Evolutionary conservation across 2,888 invertebrate species (phyloP).

Genomic region (Galeruca laticollis): DNA sequence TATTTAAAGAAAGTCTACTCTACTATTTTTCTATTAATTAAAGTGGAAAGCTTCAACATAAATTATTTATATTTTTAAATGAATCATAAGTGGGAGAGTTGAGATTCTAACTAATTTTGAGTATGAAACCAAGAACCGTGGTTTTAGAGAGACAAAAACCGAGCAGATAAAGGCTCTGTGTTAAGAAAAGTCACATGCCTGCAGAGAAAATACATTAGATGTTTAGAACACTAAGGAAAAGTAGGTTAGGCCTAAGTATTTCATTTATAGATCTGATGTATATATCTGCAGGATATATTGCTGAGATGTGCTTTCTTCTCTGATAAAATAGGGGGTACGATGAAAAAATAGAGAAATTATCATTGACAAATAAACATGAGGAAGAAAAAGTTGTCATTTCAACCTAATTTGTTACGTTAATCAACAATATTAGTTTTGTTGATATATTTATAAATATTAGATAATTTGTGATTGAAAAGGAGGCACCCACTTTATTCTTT

Average conservation of each 20-base stretch:
- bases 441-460: no score
- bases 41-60: background rate
- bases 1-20: background rate
- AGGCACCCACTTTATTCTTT: no score
- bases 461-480: no score
- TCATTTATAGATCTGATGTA: slow-evolving; percentile 51
- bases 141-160: slow-evolving; percentile 36
- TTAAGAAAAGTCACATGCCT: slow-evolving; percentile 49
- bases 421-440: no score
- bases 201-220: slow-evolving; percentile 54
- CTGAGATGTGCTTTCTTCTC: slow-evolving; percentile 34
- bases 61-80: slow-evolving; percentile 4
- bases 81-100: slow-evolving; percentile 11
- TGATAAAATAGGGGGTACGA: slow-evolving; percentile 28
- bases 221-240: slow-evolving; percentile 45
- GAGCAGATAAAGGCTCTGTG: slow-evolving; percentile 49
- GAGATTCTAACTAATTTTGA: slow-evolving; percentile 25
- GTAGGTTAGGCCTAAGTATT: slow-evolving; percentile 58
- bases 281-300: slow-evolving; percentile 55
- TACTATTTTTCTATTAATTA: slow-evolving; percentile 13
- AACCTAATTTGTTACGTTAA: no score
- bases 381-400: no score
- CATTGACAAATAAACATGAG: background rate
- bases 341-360: slow-evolving; percentile 10
- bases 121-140: slow-evolving; percentile 49